Evolutionary conservation across 2,113 vertebrate genomes (phyloP).

Genomic region (Isichthys henryi): DNA sequence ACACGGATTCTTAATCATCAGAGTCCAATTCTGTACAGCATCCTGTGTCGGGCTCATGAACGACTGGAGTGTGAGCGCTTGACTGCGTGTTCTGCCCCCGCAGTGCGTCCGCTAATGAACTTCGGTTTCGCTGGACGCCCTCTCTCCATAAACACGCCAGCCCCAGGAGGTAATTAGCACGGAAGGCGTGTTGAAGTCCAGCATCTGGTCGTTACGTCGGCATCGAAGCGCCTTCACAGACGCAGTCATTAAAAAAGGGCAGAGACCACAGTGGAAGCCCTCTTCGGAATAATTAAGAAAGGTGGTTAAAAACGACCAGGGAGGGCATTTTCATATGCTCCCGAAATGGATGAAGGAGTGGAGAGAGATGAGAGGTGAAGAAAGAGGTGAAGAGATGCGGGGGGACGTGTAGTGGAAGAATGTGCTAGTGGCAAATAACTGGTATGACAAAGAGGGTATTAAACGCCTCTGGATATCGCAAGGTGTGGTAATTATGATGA

Average conservation of each 20-base stretch:
- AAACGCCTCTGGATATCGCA: not conserved
- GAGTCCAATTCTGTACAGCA: not conserved
- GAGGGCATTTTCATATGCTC: not conserved
- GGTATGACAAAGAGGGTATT: not conserved
- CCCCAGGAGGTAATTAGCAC: constrained; percentile 25
- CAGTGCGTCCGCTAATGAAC: not conserved
- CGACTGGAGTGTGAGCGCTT: not conserved
- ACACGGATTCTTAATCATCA: not conserved
- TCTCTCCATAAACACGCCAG: constrained; percentile 4
- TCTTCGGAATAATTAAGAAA: constrained; percentile 16
- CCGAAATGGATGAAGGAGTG: not conserved
- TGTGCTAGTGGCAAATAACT: not conserved
- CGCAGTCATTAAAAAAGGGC: constrained; percentile 34
- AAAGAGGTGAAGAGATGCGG: not conserved
- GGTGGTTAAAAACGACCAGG: not conserved
- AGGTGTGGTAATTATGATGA: not conserved
- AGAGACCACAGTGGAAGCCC: not conserved
- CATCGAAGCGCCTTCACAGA: constrained; percentile 32
- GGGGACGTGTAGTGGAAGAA: not conserved
- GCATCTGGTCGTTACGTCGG: constrained; percentile 43
- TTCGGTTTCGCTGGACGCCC: not conserved
- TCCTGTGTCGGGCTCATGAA: not conserved
- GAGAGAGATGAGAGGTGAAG: not conserved
- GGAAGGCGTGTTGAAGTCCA: constrained; percentile 32
- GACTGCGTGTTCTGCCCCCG: not conserved